A percentile compares a stretch with the other conserved stretches of the same genome.
Conservation (phyloP, 2,888 invertebrate genomes). For the Lithophane ornitopus region DNA sequence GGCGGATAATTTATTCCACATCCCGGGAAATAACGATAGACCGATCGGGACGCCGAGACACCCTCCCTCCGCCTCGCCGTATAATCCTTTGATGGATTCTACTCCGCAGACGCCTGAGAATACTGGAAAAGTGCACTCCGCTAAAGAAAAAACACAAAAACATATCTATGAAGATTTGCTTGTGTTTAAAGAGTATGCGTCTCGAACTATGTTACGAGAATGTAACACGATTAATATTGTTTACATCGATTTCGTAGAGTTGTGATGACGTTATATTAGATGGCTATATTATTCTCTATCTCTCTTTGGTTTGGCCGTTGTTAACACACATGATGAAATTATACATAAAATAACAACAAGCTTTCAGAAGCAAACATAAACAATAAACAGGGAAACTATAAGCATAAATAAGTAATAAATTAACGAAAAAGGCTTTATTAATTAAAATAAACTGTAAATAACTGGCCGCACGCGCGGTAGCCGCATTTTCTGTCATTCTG, state of each 20-base stretch:
- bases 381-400: background rate
- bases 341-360: background rate
- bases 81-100: constrained; percentile 90
- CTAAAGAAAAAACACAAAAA: constrained; percentile 76
- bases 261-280: constrained; percentile 29
- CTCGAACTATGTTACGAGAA: constrained; percentile 32
- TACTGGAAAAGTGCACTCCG: constrained; percentile 84
- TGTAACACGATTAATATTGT: constrained; percentile 43
- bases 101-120: constrained; percentile 76
- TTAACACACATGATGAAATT: constrained; percentile 6
- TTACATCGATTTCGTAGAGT: constrained; percentile 36
- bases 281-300: constrained; percentile 10
- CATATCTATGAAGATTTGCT: constrained; percentile 51
- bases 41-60: constrained; percentile 82
- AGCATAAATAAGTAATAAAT: constrained; percentile 19
- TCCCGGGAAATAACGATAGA: constrained; percentile 83
- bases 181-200: constrained; percentile 42
- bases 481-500: constrained; percentile 55
- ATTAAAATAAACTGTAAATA: constrained; percentile 59
- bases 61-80: constrained; percentile 66
- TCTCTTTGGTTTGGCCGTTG: constrained; percentile 6
- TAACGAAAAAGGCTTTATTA: constrained; percentile 32
- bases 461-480: constrained; percentile 28
- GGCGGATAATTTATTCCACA: constrained; percentile 88
- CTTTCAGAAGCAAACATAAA: background rate